A percentile compares a stretch with the other conserved stretches of the same genome.
phyloP scores from a whole-genome alignment of 1,140 invertebrate genomes.

The Varroa destructor region DNA sequence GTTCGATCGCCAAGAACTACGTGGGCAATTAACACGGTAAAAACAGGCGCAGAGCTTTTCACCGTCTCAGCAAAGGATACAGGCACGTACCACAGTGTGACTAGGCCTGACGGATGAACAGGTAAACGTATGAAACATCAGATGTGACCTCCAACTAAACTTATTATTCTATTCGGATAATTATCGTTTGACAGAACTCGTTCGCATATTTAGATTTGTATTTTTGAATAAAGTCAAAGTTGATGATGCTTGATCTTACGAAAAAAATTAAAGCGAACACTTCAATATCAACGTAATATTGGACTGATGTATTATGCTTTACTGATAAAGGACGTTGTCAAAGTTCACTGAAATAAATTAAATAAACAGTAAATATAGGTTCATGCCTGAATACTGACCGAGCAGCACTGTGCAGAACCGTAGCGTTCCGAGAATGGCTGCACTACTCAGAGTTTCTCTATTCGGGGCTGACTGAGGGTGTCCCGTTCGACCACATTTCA shows the following conservation, averaged over 20 bases:
- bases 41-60: conserved; percentile 68
- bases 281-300: too few relatives aligned
- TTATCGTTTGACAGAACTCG: not conserved
- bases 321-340: too few relatives aligned
- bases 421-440: conserved; percentile 25
- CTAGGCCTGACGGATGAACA: conserved; percentile 57
- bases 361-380: too few relatives aligned
- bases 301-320: too few relatives aligned
- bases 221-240: not conserved
- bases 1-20: conserved; percentile 57
- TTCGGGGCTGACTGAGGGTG: not conserved
- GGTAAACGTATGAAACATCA: conserved; percentile 47
- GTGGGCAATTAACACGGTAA: conserved; percentile 64
- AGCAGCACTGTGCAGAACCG: conserved; percentile 39
- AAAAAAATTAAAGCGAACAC: too few relatives aligned
- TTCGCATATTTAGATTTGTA: not conserved
- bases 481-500: conserved; percentile 1
- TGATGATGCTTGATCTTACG: too few relatives aligned
- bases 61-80: conserved; percentile 75
- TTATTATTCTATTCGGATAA: not conserved
- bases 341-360: too few relatives aligned
- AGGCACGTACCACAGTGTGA: conserved; percentile 66
- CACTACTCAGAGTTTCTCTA: conserved; percentile 20
- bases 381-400: conserved; percentile 58
- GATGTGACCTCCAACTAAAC: conserved; percentile 33